Base-by-base conservation (phyloP, 2,888 invertebrate genomes). In the Andrena fulva region DNA sequence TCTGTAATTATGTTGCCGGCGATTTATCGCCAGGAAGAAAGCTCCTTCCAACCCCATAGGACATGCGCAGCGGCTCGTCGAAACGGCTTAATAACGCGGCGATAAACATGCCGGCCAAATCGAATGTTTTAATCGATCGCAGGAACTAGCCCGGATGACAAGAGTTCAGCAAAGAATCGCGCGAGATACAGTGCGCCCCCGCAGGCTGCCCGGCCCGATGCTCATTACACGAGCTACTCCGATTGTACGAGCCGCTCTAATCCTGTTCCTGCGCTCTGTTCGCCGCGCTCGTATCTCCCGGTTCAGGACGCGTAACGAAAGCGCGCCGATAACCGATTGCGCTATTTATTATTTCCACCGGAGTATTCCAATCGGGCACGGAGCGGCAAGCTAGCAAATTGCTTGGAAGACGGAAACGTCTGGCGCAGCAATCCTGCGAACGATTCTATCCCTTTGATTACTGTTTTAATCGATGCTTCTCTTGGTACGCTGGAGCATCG, bases 101-200 rank as follows among this genome's bases (percentile, higher is more conserved):
- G 84, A 84, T 84, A 82, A 82, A 77, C 72, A 78, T 67, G 66
- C 74, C 60, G 69, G 48, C 52, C 78, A 56, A 82, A 63, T 75
- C 71, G 74, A 78, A 84, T 60, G 82, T 68, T 82, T 82, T 82
- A 74, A 82, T 84, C 84, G 84, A 75, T 75, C 71, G 83, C 75
- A 72, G 70, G 64, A 78, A 75, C 83, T 84, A 75, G 56, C 60
- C 29, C 60, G 74, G 74, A 78, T 35, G 84, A 84, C 78, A 78
- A 82, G 74, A 84, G 84, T 78, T 67, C 50, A 50, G 64, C 27
- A 67, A 78, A 71, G 79, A 84, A 84, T 82, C 82, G 72, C 63
- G 68, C 24, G 52, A 70, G 74, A 70, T 69, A 52, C 72, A 54
- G 62, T 33, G 77, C 56, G 27, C 70, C 29, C 83, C 84, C 83